Percentiles rank a stretch among this genome's conserved stretches.
Conservation (phyloP, 2,113 vertebrate genomes). For the Bagarius yarrelli region DNA sequence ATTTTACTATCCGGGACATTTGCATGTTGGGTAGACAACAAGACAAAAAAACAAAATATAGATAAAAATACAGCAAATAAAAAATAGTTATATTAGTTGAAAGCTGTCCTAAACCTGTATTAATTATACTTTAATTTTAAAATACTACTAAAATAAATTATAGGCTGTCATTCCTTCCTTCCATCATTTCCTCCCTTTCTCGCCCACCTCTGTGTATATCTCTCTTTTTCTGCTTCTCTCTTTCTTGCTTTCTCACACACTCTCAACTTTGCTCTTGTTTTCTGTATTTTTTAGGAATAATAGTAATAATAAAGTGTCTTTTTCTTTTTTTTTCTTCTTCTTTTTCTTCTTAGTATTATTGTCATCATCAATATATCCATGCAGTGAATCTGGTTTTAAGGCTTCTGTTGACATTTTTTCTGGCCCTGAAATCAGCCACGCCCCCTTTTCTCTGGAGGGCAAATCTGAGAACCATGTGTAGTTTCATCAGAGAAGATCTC, state of each 20-base stretch:
- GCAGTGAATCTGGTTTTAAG: background rate
- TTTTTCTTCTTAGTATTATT: too few relatives aligned
- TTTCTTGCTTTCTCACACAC: too few relatives aligned
- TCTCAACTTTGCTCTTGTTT: too few relatives aligned
- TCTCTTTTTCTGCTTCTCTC: too few relatives aligned
- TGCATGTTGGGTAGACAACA: background rate
- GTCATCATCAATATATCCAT: background rate
- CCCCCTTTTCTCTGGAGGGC: too few relatives aligned
- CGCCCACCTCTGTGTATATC: too few relatives aligned
- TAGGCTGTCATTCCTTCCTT: too few relatives aligned
- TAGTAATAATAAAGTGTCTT: background rate
- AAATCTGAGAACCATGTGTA: too few relatives aligned
- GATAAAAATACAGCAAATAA: too few relatives aligned
- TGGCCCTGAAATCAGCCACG: background rate
- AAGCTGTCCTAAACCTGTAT: too few relatives aligned
- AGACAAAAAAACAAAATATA: background rate
- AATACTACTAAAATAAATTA: background rate
- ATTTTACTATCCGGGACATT: background rate
- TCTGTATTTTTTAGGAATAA: background rate
- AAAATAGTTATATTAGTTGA: too few relatives aligned
- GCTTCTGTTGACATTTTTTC: background rate
- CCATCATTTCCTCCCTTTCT: too few relatives aligned
- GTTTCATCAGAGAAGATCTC: background rate
- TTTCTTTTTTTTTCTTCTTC: background rate
- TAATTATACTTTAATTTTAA: background rate